A percentile compares a stretch with the other conserved stretches of the same genome.
Evolutionary conservation across 2,888 invertebrate genomes (phyloP).

Genomic region (Clunio marinus): DNA sequence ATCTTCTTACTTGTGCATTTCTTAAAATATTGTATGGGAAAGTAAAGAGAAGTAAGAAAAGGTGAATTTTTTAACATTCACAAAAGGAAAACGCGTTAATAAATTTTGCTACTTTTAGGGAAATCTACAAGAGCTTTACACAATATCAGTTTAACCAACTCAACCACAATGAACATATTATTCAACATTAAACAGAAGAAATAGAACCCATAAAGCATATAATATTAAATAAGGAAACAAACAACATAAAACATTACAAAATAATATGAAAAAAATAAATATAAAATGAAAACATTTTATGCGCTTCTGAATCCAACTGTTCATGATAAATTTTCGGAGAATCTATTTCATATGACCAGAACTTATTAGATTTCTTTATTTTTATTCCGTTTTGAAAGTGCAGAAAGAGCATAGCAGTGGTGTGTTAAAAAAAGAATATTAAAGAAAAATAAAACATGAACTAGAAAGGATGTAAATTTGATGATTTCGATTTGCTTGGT

Average conservation of each 20-base stretch:
- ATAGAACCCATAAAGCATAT: constrained; percentile 3
- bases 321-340: constrained; percentile 7
- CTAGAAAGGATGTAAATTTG: background rate
- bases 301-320: constrained; percentile 26
- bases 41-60: too few species aligned
- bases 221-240: background rate
- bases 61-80: too few species aligned
- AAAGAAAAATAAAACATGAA: too few species aligned
- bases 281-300: constrained; percentile 29
- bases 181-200: constrained; percentile 20
- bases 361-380: too few species aligned
- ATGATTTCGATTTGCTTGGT: constrained; percentile 26
- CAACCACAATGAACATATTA: constrained; percentile 29
- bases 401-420: background rate
- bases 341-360: too few species aligned
- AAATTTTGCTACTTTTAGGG: too few species aligned
- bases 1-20: too few species aligned
- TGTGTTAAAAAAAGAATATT: too few species aligned
- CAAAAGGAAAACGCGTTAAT: too few species aligned
- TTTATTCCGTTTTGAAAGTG: background rate
- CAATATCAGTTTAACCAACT: too few species aligned
- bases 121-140: too few species aligned
- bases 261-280: constrained; percentile 16
- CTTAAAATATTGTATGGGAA: too few species aligned
- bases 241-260: background rate